These are phyloP conservation scores for Falco cherrug DNA, from an alignment of 2,797 vertebrate genomes.

Conservation along the genomic window DNA sequence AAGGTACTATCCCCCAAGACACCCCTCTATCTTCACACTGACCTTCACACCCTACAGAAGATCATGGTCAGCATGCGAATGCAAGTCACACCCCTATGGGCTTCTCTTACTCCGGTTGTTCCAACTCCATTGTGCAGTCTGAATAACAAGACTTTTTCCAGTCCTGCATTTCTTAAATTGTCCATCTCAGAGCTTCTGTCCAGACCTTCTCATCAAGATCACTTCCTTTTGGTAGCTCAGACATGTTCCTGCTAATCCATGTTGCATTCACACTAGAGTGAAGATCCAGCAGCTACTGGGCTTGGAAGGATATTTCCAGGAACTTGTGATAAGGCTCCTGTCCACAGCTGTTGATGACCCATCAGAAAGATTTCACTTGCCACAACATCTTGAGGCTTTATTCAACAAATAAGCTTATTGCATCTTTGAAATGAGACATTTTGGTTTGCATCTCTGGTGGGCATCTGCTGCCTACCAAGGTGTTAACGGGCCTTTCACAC, in stretches of 20 bases:
- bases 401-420: not conserved
- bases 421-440: not conserved
- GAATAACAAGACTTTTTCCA: not conserved
- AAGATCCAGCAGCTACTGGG: not conserved
- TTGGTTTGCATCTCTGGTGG: not conserved
- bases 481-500: conserved; percentile 12
- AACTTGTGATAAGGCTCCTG: not conserved
- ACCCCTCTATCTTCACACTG: not conserved
- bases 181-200: not conserved
- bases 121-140: too few relatives aligned
- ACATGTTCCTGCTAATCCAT: not conserved
- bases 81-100: fast-evolving
- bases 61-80: not conserved
- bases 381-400: not conserved
- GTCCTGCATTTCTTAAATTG: not conserved
- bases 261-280: not conserved
- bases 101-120: not conserved
- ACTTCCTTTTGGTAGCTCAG: not conserved
- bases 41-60: not conserved
- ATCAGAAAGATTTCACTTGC: not conserved
- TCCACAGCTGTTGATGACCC: not conserved
- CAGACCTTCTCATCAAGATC: not conserved
- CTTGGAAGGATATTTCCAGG: not conserved
- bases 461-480: not conserved
- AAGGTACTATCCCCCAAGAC: not conserved